These are phyloP conservation scores for Alectoris magna DNA, from an alignment of 2,797 vertebrate species.

Conservation along the genomic window DNA sequence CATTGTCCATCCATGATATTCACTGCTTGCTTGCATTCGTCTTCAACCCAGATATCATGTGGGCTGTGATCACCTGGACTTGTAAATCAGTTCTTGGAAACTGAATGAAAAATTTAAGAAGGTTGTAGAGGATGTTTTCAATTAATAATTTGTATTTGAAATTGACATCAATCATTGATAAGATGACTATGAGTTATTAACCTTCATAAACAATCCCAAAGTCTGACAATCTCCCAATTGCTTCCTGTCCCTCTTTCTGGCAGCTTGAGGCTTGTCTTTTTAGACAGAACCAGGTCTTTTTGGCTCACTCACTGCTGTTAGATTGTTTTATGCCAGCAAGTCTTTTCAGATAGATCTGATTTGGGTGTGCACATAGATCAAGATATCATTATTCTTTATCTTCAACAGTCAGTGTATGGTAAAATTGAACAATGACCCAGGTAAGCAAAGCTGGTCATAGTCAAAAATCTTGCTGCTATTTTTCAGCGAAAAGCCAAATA, in stretches of 20 bases:
- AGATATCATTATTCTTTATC: not conserved
- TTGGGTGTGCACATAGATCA: not conserved
- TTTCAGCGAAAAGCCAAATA: not conserved
- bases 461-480: not conserved
- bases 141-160: not conserved
- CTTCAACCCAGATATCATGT: not conserved
- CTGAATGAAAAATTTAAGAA: not conserved
- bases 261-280: not conserved
- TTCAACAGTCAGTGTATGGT: not conserved
- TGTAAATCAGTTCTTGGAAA: not conserved
- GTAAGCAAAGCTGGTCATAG: not conserved
- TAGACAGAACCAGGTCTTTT: not conserved
- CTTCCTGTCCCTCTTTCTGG: not conserved
- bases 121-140: not conserved
- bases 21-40: not conserved
- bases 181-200: not conserved
- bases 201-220: not conserved
- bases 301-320: not conserved
- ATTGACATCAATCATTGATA: not conserved
- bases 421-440: not conserved
- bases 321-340: not conserved
- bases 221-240: not conserved
- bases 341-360: not conserved
- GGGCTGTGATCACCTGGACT: not conserved
- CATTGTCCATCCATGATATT: not conserved